Conservation (phyloP, 2,888 invertebrate genomes). For the Ctenicera cuprea region DNA sequence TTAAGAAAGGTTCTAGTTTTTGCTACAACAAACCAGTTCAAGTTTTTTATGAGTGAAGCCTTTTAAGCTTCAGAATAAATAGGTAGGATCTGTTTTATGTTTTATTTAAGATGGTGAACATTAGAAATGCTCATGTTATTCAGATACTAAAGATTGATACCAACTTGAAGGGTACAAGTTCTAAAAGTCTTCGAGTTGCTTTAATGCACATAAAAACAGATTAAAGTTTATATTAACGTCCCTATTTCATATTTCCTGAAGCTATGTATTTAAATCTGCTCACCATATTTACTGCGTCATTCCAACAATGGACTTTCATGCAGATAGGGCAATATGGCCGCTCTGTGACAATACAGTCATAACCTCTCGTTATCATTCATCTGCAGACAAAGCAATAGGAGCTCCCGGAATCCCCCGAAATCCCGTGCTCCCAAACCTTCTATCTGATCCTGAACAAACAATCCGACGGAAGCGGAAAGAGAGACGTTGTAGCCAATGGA, state of each 20-base stretch:
- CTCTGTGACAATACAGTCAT: conserved; percentile 67
- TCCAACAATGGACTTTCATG: conserved; percentile 67
- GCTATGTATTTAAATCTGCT: conserved; percentile 66
- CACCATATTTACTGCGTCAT: conserved; percentile 64
- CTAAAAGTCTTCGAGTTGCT: conserved; percentile 22
- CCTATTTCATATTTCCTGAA: conserved; percentile 66
- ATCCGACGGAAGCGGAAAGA: conserved; percentile 68
- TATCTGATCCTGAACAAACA: conserved; percentile 65
- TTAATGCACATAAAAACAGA: conserved; percentile 36
- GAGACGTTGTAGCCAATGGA: conserved; percentile 66
- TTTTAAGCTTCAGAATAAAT: conserved; percentile 8
- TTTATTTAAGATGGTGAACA: conserved; percentile 47
- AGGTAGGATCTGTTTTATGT: conserved; percentile 48
- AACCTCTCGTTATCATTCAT: conserved; percentile 69
- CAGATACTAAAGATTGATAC: conserved; percentile 19
- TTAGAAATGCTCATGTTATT: conserved; percentile 13
- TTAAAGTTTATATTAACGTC: conserved; percentile 36
- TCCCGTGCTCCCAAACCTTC: conserved; percentile 56
- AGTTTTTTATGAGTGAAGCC: conserved; percentile 48
- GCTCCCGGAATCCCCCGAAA: conserved; percentile 58
- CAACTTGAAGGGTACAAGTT: neutral
- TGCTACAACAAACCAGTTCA: conserved; percentile 51
- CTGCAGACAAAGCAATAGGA: conserved; percentile 64
- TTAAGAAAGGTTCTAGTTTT: conserved; percentile 48
- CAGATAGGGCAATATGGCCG: conserved; percentile 66